A percentile compares a stretch with the other conserved stretches of the same genome.
These are phyloP conservation scores for Phoenicopterus ruber DNA, from an alignment of 2,113 vertebrate species.

Conservation along the genomic window DNA sequence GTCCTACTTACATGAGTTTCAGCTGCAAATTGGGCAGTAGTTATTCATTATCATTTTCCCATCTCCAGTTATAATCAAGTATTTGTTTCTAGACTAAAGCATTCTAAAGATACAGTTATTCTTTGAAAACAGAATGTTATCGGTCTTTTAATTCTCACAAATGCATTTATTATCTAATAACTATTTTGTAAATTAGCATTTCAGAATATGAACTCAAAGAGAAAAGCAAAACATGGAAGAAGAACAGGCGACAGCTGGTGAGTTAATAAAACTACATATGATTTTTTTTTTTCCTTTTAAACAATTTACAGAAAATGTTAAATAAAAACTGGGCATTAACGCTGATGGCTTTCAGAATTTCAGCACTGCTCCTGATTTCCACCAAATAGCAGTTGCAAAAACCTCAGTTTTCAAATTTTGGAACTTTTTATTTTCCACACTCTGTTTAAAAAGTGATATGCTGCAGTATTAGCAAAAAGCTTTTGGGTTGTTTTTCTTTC, in stretches of 20 bases:
- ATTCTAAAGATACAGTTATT: background rate
- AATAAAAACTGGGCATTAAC: background rate
- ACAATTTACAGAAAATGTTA: background rate
- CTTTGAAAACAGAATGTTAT: background rate
- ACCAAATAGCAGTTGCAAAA: background rate
- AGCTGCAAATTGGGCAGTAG: background rate
- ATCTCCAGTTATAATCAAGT: background rate
- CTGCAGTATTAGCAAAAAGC: background rate
- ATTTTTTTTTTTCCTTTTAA: background rate
- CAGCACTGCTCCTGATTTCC: background rate
- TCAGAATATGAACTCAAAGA: conserved; percentile 99
- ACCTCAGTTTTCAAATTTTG: background rate
- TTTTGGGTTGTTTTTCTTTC: background rate
- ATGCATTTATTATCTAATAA: background rate
- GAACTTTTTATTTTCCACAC: background rate
- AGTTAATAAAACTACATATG: conserved; percentile 2
- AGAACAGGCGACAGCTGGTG: conserved; percentile 95
- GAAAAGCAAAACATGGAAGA: conserved; percentile 99
- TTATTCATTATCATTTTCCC: background rate
- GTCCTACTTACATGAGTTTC: background rate
- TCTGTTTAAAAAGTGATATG: background rate
- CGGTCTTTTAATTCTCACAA: background rate
- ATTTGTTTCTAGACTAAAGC: background rate
- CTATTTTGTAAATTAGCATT: conserved; percentile 81
- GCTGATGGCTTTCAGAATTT: background rate